Percentiles rank a stretch among this genome's conserved stretches.
These are phyloP conservation scores for Emmelina monodactyla DNA, from an alignment of 2,888 invertebrate species.

Conservation along the genomic window DNA sequence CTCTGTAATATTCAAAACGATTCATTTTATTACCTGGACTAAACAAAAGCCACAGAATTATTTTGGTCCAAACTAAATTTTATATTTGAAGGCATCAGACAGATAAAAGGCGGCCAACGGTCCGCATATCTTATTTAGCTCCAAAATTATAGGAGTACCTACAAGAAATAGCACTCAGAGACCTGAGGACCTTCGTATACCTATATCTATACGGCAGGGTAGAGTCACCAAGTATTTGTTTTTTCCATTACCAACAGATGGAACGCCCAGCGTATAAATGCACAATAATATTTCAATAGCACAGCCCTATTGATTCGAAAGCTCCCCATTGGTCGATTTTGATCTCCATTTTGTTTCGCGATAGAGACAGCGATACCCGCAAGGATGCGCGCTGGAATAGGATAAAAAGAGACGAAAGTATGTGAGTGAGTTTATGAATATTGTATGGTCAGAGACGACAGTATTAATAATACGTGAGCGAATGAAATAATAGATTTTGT, in stretches of 20 bases:
- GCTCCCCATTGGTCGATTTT: slow-evolving; percentile 36
- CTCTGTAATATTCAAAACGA: too few relatives aligned
- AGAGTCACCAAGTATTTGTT: slow-evolving; percentile 38
- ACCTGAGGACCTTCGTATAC: not conserved
- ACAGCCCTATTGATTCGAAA: slow-evolving; percentile 46
- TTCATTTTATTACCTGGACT: too few relatives aligned
- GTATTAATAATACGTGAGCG: slow-evolving; percentile 65
- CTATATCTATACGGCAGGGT: slow-evolving; percentile 24
- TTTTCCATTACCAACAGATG: slow-evolving; percentile 57
- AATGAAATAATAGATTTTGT: slow-evolving; percentile 67
- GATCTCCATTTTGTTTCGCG: slow-evolving; percentile 22
- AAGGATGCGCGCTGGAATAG: not conserved
- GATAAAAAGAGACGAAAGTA: slow-evolving; percentile 29
- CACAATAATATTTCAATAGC: slow-evolving; percentile 62
- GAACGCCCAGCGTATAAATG: slow-evolving; percentile 46
- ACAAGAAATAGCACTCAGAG: slow-evolving; percentile 62
- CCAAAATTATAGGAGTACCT: slow-evolving; percentile 49
- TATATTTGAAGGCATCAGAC: too few relatives aligned
- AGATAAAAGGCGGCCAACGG: too few relatives aligned
- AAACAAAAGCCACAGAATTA: not conserved
- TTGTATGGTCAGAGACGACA: slow-evolving; percentile 52
- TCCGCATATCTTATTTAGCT: slow-evolving; percentile 59
- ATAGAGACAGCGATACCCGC: slow-evolving; percentile 26
- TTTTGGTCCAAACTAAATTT: not conserved
- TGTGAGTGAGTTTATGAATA: slow-evolving; percentile 38